Conservation (phyloP, 2,797 vertebrate species). For the Arctocebus calabarensis region DNA sequence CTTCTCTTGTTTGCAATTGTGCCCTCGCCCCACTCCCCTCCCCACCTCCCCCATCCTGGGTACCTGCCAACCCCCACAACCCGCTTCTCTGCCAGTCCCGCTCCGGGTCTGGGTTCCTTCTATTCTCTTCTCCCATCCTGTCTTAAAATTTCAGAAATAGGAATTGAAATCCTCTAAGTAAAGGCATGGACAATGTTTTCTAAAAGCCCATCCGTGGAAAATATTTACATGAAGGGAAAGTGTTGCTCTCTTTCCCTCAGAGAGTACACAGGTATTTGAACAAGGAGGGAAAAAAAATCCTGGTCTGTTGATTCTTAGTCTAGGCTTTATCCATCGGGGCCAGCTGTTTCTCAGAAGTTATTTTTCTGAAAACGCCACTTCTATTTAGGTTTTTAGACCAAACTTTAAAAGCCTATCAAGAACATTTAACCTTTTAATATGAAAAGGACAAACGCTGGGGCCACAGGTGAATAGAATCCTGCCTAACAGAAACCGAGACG, state of each 20-base stretch:
- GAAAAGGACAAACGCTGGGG: background rate
- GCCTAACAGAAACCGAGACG: background rate
- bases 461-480: background rate
- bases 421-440: background rate
- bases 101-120: background rate
- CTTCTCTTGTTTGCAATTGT: background rate
- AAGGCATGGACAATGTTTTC: background rate
- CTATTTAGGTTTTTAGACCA: background rate
- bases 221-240: background rate
- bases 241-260: background rate
- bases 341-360: slow-evolving; percentile 6
- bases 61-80: background rate
- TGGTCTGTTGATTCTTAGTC: background rate
- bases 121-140: background rate
- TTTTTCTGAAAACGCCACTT: slow-evolving; percentile 18
- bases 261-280: background rate
- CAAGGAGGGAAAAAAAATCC: background rate
- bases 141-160: background rate
- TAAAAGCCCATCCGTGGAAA: background rate
- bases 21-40: too few species aligned
- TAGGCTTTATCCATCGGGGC: background rate
- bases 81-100: background rate
- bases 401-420: slow-evolving; percentile 29
- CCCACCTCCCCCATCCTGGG: background rate
- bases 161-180: slow-evolving; percentile 25